Evolutionary conservation across 23 tunicate species (phyloP), one percentile per base, ranked within the genome.

Genomic region (Aplidium turbinatum): DNA sequence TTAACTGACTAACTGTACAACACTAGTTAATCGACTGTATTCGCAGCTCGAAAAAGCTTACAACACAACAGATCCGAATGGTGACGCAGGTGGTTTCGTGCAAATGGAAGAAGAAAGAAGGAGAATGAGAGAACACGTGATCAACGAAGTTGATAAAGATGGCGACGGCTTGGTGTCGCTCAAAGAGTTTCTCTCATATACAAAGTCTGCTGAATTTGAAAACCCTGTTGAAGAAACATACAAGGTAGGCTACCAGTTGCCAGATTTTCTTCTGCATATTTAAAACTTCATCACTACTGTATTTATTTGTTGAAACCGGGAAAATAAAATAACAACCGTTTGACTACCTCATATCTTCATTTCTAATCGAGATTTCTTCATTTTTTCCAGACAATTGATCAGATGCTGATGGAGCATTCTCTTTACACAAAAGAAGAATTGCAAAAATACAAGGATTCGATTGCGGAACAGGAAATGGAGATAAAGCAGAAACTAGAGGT

Each of bases 81-180:
- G 52, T 35, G 82, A 78, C 52, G 22, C 48, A 53, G n/a, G n/a
- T n/a, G n/a, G n/a, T n/a, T 26, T 34, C 73, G 51, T 89, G 62
- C 51, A 78, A 53, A 76, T 89, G 88, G 96, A 89, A 30, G 88
- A 82, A 62, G 96, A 89, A 39, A 35, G 85, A 21, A 39, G 79
- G 29, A 69, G 88, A 39, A 89, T 89, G 96, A 35, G 96, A 76
- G 76, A 89, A 52, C 96, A 89, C 52, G 96, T 89, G 33, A 62
- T 89, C 69, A 82, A 76, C 31, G 96, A 89, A 52, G 96, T 89
- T 19, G 96, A 89, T 57, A 69, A 61, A 35, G 48, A 82, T 60
- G 39, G 33, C 19, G 83, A 89, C 57, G 52, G 80, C 13, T 47
- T 89, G 6, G 79, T 89, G 23, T 50, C 78, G 22, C 52, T 76